Conservation (phyloP, 2,797 vertebrate genomes). For the Novumbra hubbsi region DNA sequence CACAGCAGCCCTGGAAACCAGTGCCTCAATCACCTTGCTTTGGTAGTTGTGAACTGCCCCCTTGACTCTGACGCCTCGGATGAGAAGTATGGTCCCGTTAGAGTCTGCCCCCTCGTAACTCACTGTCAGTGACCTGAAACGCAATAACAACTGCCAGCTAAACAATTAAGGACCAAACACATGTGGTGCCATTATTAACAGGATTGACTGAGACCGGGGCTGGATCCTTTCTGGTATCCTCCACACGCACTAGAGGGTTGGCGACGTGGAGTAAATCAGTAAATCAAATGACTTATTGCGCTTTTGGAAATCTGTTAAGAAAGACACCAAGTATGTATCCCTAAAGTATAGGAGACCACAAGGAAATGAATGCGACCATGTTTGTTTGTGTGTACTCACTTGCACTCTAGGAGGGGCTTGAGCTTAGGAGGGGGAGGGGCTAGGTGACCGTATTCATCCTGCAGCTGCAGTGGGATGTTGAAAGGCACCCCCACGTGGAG, state of each 20-base stretch:
- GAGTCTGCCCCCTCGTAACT: constrained; percentile 65
- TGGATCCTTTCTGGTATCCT: neutral
- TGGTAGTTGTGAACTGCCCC: constrained; percentile 76
- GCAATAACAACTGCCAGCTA: constrained; percentile 20
- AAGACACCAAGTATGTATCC: neutral
- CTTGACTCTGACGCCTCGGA: constrained; percentile 77
- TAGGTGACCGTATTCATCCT: constrained; percentile 81
- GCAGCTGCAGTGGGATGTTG: constrained; percentile 78
- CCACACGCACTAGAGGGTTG: neutral
- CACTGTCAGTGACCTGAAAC: constrained; percentile 78
- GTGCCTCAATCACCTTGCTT: constrained; percentile 73
- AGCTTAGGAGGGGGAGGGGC: constrained; percentile 61
- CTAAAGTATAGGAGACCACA: neutral
- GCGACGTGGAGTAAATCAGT: too few species aligned
- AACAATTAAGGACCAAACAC: neutral
- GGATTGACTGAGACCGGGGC: neutral
- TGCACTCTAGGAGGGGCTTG: constrained; percentile 79
- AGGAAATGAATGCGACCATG: neutral
- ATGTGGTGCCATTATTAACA: neutral
- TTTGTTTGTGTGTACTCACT: constrained; percentile 62
- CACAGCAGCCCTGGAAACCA: neutral
- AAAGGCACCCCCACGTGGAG: constrained; percentile 83
- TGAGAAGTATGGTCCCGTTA: constrained; percentile 61
- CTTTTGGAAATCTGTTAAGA: too few species aligned
- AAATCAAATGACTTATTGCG: too few species aligned